Conservation (phyloP, 2,888 invertebrate species). For the Stenolophus ochropezus region DNA sequence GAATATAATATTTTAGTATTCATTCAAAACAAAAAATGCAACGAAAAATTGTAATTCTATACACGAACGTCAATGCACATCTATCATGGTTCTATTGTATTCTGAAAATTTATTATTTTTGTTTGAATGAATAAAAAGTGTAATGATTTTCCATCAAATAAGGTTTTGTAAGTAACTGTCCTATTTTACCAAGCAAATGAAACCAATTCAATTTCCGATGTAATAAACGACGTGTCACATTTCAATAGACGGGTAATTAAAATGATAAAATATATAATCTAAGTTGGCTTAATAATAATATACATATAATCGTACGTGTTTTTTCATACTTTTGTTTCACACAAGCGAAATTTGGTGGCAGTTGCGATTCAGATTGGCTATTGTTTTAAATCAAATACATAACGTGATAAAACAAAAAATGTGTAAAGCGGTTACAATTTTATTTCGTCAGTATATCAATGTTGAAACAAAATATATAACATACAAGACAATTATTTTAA, state of each 20-base stretch:
- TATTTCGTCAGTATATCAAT: no score
- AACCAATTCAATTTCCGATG: constrained; percentile 9
- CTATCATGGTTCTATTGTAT: background rate
- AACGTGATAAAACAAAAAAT: no score
- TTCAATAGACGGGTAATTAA: background rate
- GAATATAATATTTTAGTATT: no score
- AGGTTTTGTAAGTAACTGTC: constrained; percentile 1
- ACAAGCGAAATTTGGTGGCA: constrained; percentile 20
- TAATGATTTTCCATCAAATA: constrained; percentile 11
- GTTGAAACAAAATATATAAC: no score
- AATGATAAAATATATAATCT: background rate
- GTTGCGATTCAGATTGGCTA: background rate
- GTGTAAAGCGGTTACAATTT: no score
- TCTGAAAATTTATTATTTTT: background rate
- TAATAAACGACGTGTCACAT: constrained; percentile 1
- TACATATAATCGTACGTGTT: no score
- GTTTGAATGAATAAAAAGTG: background rate
- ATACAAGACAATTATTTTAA: no score
- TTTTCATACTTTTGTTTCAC: background rate
- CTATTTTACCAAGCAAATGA: constrained; percentile 8
- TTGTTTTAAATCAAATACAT: no score
- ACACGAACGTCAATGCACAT: background rate
- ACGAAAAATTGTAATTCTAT: background rate
- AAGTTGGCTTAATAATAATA: background rate
- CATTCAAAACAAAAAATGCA: no score